Conservation (phyloP, 2,797 vertebrate species). For the Cygnus olor region DNA sequence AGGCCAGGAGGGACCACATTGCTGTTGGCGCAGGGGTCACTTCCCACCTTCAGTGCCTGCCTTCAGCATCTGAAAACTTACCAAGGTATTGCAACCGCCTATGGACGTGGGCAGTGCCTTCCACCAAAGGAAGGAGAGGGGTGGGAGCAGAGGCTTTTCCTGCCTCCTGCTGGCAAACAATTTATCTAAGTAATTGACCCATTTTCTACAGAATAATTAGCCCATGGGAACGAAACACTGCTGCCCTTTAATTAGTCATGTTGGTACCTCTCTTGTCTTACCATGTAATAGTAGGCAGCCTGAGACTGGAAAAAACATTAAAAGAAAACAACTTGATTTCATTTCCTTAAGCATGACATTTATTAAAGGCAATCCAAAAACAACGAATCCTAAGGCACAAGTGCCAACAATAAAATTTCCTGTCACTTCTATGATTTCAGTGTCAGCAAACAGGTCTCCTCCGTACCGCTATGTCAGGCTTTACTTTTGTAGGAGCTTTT, state of each 20-base stretch:
- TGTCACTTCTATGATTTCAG: neutral
- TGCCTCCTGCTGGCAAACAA: conserved; percentile 21
- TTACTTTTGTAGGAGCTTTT: neutral
- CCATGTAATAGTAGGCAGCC: neutral
- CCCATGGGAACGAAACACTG: neutral
- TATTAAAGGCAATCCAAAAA: conserved; percentile 34
- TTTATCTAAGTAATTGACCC: conserved; percentile 39
- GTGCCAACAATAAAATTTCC: neutral
- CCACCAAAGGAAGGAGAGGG: neutral
- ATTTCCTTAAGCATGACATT: conserved; percentile 18
- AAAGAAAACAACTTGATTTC: neutral
- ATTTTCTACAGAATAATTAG: conserved; percentile 55
- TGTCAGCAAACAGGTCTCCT: neutral
- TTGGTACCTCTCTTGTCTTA: conserved; percentile 9
- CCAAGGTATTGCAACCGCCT: neutral
- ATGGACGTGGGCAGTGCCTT: neutral
- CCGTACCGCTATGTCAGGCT: neutral
- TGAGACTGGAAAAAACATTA: neutral
- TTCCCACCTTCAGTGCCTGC: neutral
- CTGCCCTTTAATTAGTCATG: conserved; percentile 51
- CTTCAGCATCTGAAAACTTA: neutral
- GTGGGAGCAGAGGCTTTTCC: neutral
- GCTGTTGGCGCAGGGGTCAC: neutral
- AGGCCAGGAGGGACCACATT: neutral
- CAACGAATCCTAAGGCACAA: neutral